phyloP scores from a whole-genome alignment of 1,140 invertebrate species.

The Apis mellifera region DNA sequence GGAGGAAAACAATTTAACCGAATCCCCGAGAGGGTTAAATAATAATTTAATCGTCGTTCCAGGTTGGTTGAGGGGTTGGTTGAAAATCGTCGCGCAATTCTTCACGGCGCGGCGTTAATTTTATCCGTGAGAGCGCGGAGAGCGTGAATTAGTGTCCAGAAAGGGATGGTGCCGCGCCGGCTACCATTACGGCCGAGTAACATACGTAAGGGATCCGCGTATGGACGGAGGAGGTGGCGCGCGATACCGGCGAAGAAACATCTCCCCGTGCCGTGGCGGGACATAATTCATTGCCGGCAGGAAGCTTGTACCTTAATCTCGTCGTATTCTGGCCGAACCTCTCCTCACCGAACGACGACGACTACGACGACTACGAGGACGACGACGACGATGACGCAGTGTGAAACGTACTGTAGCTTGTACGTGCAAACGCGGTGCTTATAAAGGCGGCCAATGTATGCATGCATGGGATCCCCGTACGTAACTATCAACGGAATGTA shows the following conservation, averaged over 20 bases:
- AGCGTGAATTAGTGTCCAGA: conserved; percentile 67
- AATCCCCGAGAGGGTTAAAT: conserved; percentile 34
- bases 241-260: conserved; percentile 68
- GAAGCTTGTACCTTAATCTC: conserved; percentile 72
- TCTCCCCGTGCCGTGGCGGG: conserved; percentile 57
- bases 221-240: conserved; percentile 43
- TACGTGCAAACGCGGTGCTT: conserved; percentile 55
- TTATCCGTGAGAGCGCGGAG: conserved; percentile 60
- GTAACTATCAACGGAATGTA: conserved; percentile 69
- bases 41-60: conserved; percentile 61
- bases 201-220: conserved; percentile 60
- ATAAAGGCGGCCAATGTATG: conserved; percentile 61
- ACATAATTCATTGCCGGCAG: conserved; percentile 72
- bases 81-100: conserved; percentile 65
- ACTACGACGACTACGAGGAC: conserved; percentile 4
- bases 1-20: conserved; percentile 42
- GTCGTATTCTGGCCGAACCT: conserved; percentile 56
- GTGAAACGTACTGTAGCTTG: conserved; percentile 59
- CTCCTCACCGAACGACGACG: background rate
- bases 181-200: conserved; percentile 63
- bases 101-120: conserved; percentile 66
- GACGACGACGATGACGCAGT: conserved; percentile 25
- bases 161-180: conserved; percentile 61
- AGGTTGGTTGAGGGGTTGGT: conserved; percentile 29
- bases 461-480: conserved; percentile 45